A percentile compares a stretch with the other conserved stretches of the same genome.
Evolutionary conservation across 2,888 invertebrate species (phyloP).

Genomic region (Gymnoscelis rufifasciata): DNA sequence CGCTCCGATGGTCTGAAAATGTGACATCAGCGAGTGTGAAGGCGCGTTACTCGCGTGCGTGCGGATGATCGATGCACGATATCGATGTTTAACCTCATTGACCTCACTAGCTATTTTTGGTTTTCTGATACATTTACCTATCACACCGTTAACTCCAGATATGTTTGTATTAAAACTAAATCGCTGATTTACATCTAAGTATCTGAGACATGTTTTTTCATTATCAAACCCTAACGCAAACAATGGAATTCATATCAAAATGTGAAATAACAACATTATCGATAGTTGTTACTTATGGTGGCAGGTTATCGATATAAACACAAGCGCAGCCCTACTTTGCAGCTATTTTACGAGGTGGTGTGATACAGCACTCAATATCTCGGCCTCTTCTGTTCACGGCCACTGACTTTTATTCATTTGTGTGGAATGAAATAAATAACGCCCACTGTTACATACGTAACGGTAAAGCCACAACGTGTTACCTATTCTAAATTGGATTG

Average conservation of each 20-base stretch:
- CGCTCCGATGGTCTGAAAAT: constrained; percentile 77
- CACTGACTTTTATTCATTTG: constrained; percentile 60
- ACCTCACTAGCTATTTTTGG: constrained; percentile 15
- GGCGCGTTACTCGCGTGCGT: constrained; percentile 39
- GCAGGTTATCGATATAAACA: constrained; percentile 14
- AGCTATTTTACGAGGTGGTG: constrained; percentile 31
- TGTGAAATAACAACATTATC: no score
- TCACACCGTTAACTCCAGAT: background rate
- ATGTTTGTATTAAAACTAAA: background rate
- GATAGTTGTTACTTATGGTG: no score
- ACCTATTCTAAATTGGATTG: no score
- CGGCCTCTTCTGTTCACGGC: constrained; percentile 65
- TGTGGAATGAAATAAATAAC: constrained; percentile 42
- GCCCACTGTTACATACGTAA: background rate
- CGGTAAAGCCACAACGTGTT: no score
- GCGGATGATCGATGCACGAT: constrained; percentile 23
- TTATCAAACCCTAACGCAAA: no score
- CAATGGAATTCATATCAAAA: no score
- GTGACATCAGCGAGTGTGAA: constrained; percentile 74
- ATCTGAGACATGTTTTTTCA: background rate
- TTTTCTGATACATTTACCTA: constrained; percentile 12
- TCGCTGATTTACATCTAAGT: background rate
- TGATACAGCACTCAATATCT: constrained; percentile 61
- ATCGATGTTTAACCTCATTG: constrained; percentile 26
- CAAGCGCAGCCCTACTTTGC: constrained; percentile 22